These are phyloP conservation scores for Cliona cf. orientalis DNA, from an alignment of 37 sponge, comb jelly and placozoan species.

Conservation along the genomic window DNA sequence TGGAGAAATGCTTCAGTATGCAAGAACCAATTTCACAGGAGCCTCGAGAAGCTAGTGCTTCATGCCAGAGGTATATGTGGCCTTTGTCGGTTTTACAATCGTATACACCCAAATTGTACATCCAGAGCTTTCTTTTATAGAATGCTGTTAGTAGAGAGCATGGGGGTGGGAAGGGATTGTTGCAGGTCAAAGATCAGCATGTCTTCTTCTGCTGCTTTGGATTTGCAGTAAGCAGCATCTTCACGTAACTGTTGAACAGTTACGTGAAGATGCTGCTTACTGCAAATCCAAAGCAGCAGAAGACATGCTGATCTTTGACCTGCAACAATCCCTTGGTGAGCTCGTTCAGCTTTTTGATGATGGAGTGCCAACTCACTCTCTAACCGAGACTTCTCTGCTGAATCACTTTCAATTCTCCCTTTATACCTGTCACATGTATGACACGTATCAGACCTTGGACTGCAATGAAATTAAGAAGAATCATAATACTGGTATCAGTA, in stretches of 20 bases:
- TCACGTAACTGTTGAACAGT: neutral
- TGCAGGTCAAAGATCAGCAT: conserved; percentile 30
- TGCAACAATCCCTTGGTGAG: conserved; percentile 22
- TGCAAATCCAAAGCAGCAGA: conserved; percentile 2
- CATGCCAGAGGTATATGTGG: conserved; percentile 28
- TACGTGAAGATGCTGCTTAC: neutral
- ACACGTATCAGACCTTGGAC: too few species aligned
- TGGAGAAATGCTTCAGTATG: too few species aligned
- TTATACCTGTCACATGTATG: too few species aligned
- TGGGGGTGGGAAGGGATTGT: conserved; percentile 33
- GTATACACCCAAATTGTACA: conserved; percentile 41
- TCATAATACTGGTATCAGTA: too few species aligned
- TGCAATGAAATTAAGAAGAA: too few species aligned
- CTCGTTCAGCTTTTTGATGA: conserved; percentile 5
- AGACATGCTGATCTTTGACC: conserved; percentile 28
- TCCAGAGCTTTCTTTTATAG: conserved; percentile 50
- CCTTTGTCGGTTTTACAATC: conserved; percentile 10
- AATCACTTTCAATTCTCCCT: too few species aligned
- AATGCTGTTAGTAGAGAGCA: conserved; percentile 12
- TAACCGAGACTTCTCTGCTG: neutral
- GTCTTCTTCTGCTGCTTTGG: conserved; percentile 6
- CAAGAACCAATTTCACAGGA: conserved; percentile 32
- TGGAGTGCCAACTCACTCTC: neutral
- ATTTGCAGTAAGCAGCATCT: neutral
- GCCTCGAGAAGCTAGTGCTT: conserved; percentile 34